These are phyloP conservation scores for Acipenser oxyrinchus DNA, from an alignment of 2,797 vertebrate genomes.

Conservation along the genomic window DNA sequence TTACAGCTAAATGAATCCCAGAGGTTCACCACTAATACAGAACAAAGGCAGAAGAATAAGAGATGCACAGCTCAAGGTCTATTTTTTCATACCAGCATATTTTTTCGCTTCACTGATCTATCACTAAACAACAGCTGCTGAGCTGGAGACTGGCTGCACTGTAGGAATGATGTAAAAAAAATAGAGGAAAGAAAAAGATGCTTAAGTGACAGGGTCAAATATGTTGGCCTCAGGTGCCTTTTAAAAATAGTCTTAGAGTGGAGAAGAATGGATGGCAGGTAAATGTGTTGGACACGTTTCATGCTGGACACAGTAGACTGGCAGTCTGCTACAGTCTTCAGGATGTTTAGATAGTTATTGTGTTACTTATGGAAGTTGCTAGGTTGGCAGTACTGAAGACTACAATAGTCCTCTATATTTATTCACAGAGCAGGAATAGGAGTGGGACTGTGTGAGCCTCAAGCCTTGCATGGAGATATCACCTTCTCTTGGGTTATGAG, in stretches of 20 bases:
- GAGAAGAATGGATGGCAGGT: slow-evolving; percentile 51
- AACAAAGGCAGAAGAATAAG: slow-evolving; percentile 44
- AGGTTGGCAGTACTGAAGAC: no score
- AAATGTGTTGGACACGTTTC: slow-evolving; percentile 55
- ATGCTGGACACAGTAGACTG: slow-evolving; percentile 47
- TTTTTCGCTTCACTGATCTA: slow-evolving; percentile 61
- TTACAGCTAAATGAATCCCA: slow-evolving; percentile 51
- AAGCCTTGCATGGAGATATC: no score
- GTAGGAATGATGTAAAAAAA: slow-evolving; percentile 22
- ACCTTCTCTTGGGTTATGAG: no score
- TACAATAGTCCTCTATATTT: no score
- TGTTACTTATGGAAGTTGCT: no score
- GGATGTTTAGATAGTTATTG: no score
- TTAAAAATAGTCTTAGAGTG: slow-evolving; percentile 46
- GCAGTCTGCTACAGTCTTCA: slow-evolving; percentile 54
- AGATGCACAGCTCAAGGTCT: slow-evolving; percentile 38
- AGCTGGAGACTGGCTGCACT: slow-evolving; percentile 28
- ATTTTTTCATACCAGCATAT: slow-evolving; percentile 52
- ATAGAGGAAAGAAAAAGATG: slow-evolving; percentile 21
- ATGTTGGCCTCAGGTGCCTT: slow-evolving; percentile 56
- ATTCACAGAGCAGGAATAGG: no score
- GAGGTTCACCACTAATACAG: slow-evolving; percentile 34
- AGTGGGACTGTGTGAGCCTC: no score
- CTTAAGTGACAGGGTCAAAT: slow-evolving; percentile 30
- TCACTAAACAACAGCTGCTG: slow-evolving; percentile 49